Base-by-base conservation (phyloP, 1,140 invertebrate species). In the Drosophila bocqueti region DNA sequence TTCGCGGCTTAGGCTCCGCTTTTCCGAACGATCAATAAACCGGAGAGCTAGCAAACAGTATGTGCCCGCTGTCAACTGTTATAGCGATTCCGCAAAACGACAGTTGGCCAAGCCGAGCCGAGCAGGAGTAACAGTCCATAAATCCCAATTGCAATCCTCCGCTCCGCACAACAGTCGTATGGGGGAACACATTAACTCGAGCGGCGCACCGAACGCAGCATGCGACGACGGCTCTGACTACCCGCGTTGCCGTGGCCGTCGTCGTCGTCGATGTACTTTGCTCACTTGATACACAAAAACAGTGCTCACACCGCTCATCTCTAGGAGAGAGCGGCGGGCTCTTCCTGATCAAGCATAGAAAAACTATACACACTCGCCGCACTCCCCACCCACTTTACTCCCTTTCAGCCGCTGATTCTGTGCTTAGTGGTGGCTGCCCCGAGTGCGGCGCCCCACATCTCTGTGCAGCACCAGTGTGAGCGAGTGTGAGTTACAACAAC, bases 371-470 rank as follows among this genome's bases (percentile, higher is more conserved):
- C 49, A 16, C 34, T 38, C 18, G 26, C 9, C n/a, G 15, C 36
- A 66, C 50, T 45, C 47, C 49, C 75, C 75, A 78, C 75, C 75
- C 75, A 78, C 75, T 69, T 78, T 78, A 69, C 75, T 78, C 59
- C 76, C 65, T 79, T 72, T 73, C 73, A 24, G 74, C 69, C 54
- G 45, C 65, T 31, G 61, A 34, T 60, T 78, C 50, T 58, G 77
- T 79, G 60, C 31, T 71, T 79, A 83, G 63, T 81, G 78, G 83
- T 61, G 65, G 43, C 57, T 59, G 31, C 49, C 52, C 49, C 52
- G 52, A 55, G 49, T 43, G 69, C 80, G 84, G 69, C 80, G 84
- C 85, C 85, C 85, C 84, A 90, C 69, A 66, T 84, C 80, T 84
- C 74, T 55, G 26, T 61, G 52, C 61, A 45, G 47, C 61, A 46